phyloP scores from a whole-genome alignment of 1,140 invertebrate genomes.

The Ceratoteleas bidentatus region DNA sequence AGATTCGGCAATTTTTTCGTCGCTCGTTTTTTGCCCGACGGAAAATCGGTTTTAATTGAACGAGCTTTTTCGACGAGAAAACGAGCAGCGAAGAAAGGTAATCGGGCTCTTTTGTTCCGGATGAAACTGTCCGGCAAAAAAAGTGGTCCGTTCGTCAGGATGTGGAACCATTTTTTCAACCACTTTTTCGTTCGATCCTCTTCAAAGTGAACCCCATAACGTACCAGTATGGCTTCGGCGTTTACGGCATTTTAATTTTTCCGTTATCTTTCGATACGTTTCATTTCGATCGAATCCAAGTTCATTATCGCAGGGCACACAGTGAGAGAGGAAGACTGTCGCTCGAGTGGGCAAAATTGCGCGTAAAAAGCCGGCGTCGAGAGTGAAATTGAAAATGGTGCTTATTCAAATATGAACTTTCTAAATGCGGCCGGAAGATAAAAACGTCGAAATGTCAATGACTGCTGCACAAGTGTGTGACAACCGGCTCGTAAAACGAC shows the following conservation, averaged over 20 bases:
- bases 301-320: no score
- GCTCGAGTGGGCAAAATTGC: not conserved
- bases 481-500: slow-evolving; percentile 26
- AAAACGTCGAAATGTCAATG: slow-evolving; percentile 45
- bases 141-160: not conserved
- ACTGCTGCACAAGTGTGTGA: slow-evolving; percentile 43
- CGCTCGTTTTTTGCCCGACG: not conserved
- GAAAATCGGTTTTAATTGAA: slow-evolving; percentile 7
- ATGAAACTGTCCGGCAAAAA: not conserved
- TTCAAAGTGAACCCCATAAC: no score
- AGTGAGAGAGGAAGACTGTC: no score
- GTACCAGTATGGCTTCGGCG: no score
- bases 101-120: not conserved
- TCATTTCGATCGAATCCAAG: no score
- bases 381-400: slow-evolving; percentile 48
- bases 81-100: not conserved
- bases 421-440: slow-evolving; percentile 26
- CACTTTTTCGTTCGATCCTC: not conserved
- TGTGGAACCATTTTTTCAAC: not conserved
- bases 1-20: slow-evolving; percentile 7
- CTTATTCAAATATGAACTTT: slow-evolving; percentile 52
- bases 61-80: not conserved
- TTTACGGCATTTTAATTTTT: no score
- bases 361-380: slow-evolving; percentile 26
- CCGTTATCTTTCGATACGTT: no score